These are phyloP conservation scores for Episyrphus balteatus DNA, from an alignment of 1,140 invertebrate genomes.

Conservation along the genomic window DNA sequence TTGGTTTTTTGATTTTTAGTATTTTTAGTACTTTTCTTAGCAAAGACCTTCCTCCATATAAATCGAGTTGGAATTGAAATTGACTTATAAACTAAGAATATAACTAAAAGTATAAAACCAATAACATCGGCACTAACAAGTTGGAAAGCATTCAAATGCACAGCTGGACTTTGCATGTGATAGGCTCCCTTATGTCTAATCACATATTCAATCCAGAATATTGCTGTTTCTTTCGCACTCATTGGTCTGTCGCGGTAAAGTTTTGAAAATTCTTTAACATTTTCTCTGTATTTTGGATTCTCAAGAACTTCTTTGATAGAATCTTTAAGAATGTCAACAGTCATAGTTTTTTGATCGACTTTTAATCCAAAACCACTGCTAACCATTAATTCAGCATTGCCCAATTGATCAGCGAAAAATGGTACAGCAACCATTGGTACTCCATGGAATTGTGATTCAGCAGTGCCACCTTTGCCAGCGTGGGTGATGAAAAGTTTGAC, in stretches of 20 bases:
- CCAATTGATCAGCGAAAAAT: slow-evolving; percentile 22
- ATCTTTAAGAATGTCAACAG: slow-evolving; percentile 4
- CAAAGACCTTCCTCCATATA: too few relatives aligned
- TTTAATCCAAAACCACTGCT: slow-evolving; percentile 17
- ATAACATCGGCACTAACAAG: slow-evolving; percentile 25
- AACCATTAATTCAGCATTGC: slow-evolving; percentile 10
- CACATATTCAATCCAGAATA: slow-evolving; percentile 40
- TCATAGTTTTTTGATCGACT: slow-evolving; percentile 2
- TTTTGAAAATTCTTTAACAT: slow-evolving; percentile 12
- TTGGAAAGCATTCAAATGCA: slow-evolving; percentile 17
- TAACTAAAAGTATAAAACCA: slow-evolving; percentile 5
- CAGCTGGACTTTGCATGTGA: slow-evolving; percentile 28
- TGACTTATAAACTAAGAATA: background rate
- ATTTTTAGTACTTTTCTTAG: too few relatives aligned
- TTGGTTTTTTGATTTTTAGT: too few relatives aligned
- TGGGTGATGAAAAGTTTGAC: slow-evolving; percentile 41
- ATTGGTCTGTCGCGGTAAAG: slow-evolving; percentile 28
- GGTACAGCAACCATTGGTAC: slow-evolving; percentile 41
- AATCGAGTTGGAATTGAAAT: too few relatives aligned
- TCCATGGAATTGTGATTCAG: slow-evolving; percentile 38
- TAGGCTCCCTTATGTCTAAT: slow-evolving; percentile 36
- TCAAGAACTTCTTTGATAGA: slow-evolving; percentile 11
- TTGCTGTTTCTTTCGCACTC: slow-evolving; percentile 32
- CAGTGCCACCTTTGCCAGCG: slow-evolving; percentile 40
- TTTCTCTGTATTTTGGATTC: slow-evolving; percentile 11